Base-by-base conservation (phyloP, 2,113 vertebrate species). In the Petrocephalus microphthalmus region DNA sequence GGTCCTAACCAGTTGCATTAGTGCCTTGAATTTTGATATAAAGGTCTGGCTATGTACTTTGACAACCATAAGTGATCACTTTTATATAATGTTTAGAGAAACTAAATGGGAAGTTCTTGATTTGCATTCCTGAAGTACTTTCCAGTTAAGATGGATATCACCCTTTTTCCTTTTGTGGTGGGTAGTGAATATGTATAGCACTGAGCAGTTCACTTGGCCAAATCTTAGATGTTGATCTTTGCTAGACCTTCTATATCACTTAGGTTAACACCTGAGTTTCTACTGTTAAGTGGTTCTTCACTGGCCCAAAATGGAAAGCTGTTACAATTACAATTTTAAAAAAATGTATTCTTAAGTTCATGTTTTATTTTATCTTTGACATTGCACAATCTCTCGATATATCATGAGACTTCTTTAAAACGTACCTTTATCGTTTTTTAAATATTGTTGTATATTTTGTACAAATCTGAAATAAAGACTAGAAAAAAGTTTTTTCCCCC, bases 361-460 rank as follows among this genome's bases (percentile, higher is more conserved):
- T 74, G 33, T 67, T 67, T 42, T 78, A 42, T 78, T 78, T 78
- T 78, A 19, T 78, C 29, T 19, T 74, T 11, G n/a, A 29, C 2
- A 2, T 67, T 67, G 64, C 2, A 67, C 2, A 7, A 67, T 67
- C 60, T 67, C 8, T 25, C 47, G 47, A 54, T 67, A 13, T 67
- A 71, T 74, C 67, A 33, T 2, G 13, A 10, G 7, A 78, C 71
- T 78, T 6, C 71, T 42, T 78, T 78, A 19, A 42, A 78, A 78
- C 6, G 5, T 33, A 33, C 37, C 71, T 42, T 78, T 78, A 42
- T 37, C 33, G 5, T 29, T 7, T 78, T 78, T 78, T 78, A 29
- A 78, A 78, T 78, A 78, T 78, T 74, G 13, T 37, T 74, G 71
- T 78, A 78, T 78, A 78, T 78, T 78, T 78, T 78, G 71, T 78